A percentile compares a stretch with the other conserved stretches of the same genome.
Conservation (phyloP, 2,113 vertebrate genomes). For the Carassius carassius region DNA sequence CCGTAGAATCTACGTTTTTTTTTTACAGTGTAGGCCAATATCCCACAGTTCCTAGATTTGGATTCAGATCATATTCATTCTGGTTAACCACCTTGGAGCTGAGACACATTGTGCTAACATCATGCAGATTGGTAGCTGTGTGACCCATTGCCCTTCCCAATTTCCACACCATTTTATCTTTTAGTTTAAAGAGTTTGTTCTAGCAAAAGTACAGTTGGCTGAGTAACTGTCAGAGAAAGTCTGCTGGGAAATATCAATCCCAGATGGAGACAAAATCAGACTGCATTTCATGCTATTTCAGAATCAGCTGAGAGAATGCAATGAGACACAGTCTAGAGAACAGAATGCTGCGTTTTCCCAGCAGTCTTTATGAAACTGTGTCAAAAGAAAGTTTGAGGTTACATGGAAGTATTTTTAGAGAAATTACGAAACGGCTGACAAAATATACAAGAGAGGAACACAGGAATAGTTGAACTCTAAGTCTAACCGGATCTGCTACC, state of each 20-base stretch:
- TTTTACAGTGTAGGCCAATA: no score
- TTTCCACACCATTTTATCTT: background rate
- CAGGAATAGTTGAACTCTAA: background rate
- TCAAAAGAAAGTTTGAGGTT: conserved; percentile 24
- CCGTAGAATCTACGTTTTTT: no score
- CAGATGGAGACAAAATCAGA: conserved; percentile 8
- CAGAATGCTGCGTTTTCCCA: conserved; percentile 4
- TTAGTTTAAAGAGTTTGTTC: background rate
- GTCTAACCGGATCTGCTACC: no score
- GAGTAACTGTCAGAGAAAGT: conserved; percentile 15
- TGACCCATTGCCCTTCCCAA: background rate
- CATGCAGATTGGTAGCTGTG: no score
- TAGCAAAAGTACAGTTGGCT: conserved; percentile 5
- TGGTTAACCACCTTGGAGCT: background rate
- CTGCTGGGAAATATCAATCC: conserved; percentile 1
- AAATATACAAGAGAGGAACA: background rate
- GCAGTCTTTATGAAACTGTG: conserved; percentile 29
- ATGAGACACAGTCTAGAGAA: conserved; percentile 14
- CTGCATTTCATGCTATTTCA: conserved; percentile 4
- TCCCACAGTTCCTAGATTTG: background rate
- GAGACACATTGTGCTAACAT: background rate
- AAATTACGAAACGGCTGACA: background rate
- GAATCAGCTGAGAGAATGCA: conserved; percentile 17
- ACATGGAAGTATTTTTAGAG: background rate
- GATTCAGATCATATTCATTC: background rate